These are phyloP conservation scores for Agapostemon virescens DNA, from an alignment of 2,888 invertebrate genomes.

Conservation along the genomic window DNA sequence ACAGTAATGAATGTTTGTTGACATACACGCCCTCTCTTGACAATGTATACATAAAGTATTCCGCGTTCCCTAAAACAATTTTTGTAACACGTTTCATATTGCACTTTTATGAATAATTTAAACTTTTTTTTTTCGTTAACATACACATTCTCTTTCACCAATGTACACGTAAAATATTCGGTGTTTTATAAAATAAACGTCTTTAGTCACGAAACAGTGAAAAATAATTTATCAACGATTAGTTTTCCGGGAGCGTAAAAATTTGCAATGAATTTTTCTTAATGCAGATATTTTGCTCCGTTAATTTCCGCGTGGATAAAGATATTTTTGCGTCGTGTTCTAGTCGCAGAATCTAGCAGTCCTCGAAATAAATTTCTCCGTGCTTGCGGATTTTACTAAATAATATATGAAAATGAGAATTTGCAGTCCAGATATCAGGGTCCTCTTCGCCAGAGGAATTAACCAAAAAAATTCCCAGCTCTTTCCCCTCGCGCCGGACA, in stretches of 20 bases:
- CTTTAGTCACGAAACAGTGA: background rate
- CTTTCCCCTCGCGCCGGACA: background rate
- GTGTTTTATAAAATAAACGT: background rate
- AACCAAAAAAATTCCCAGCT: background rate
- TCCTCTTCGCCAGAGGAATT: background rate
- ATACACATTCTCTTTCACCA: background rate
- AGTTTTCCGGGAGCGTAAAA: no score
- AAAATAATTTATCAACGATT: background rate
- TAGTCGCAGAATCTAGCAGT: background rate
- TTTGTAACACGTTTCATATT: background rate
- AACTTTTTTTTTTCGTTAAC: background rate
- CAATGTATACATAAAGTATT: no score
- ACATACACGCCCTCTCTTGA: no score
- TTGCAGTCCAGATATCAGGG: background rate
- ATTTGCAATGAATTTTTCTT: background rate
- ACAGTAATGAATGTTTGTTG: no score
- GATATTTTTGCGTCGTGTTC: background rate
- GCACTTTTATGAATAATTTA: background rate
- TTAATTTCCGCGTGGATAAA: background rate
- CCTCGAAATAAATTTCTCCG: background rate
- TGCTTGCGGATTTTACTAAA: background rate
- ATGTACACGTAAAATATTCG: background rate
- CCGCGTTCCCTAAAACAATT: background rate
- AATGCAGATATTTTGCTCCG: background rate
- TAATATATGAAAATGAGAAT: slow-evolving; percentile 4